phyloP scores from a whole-genome alignment of 1,140 invertebrate species.

The Hirudo medicinalis region DNA sequence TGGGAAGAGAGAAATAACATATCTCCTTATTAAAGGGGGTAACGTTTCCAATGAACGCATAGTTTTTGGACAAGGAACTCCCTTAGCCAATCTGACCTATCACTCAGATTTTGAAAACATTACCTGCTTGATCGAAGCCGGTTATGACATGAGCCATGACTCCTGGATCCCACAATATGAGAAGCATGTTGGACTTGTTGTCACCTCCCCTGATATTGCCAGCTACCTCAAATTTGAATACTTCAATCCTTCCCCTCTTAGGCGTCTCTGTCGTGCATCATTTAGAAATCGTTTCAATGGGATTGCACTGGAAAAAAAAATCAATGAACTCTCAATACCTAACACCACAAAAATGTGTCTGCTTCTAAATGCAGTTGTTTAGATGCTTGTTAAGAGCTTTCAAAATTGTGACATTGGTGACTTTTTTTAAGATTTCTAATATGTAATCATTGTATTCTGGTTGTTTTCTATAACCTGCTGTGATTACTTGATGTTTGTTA shows the following conservation, averaged over 20 bases:
- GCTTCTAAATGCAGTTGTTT: not conserved
- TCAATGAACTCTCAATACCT: not conserved
- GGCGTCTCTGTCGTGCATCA: not conserved
- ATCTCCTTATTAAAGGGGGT: conserved; percentile 26
- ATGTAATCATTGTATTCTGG: no score
- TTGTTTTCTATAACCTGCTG: not conserved
- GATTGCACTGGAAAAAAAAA: not conserved
- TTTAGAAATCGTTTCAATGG: not conserved
- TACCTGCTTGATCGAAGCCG: conserved; percentile 26
- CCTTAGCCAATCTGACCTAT: conserved; percentile 26
- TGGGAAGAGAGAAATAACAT: conserved; percentile 23
- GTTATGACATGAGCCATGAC: conserved; percentile 26
- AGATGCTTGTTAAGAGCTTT: no score
- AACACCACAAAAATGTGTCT: not conserved
- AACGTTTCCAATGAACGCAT: conserved; percentile 28
- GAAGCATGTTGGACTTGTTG: not conserved
- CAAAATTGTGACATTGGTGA: no score
- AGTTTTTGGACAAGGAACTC: conserved; percentile 30
- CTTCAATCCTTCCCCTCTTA: not conserved
- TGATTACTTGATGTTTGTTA: not conserved
- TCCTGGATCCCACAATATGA: conserved; percentile 17
- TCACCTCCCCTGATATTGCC: not conserved
- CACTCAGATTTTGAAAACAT: conserved; percentile 25
- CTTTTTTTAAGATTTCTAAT: no score
- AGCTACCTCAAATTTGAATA: conserved; percentile 3